Percentiles rank a stretch among this genome's conserved stretches.
Evolutionary conservation across 2,888 invertebrate species (phyloP).

Genomic region (Siphlonurus alternatus): DNA sequence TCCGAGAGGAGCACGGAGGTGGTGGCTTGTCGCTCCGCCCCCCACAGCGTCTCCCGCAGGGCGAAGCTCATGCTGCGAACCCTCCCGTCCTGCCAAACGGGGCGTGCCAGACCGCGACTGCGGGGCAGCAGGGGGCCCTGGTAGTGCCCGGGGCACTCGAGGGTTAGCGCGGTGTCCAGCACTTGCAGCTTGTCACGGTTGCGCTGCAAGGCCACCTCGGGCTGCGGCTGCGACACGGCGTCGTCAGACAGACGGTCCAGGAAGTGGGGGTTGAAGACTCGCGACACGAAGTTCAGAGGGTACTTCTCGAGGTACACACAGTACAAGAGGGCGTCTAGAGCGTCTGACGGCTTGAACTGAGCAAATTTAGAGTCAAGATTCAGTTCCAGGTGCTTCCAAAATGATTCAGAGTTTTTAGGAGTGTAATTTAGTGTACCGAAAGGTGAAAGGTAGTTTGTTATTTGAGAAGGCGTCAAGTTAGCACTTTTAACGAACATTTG

Average conservation of each 20-base stretch:
- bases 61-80: constrained; percentile 31
- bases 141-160: constrained; percentile 39
- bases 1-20: constrained; percentile 34
- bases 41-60: constrained; percentile 23
- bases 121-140: constrained; percentile 37
- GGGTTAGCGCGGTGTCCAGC: constrained; percentile 42
- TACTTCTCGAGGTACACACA: constrained; percentile 43
- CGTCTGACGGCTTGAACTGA: constrained; percentile 36
- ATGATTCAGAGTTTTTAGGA: constrained; percentile 30
- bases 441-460: constrained; percentile 37
- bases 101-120: constrained; percentile 25
- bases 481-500: constrained; percentile 36
- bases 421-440: constrained; percentile 43
- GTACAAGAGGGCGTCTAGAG: constrained; percentile 42
- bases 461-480: constrained; percentile 31
- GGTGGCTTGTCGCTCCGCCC: constrained; percentile 20
- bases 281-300: constrained; percentile 39
- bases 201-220: constrained; percentile 23
- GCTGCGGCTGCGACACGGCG: constrained; percentile 16
- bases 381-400: constrained; percentile 39
- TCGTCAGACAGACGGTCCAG: constrained; percentile 31
- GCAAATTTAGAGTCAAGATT: constrained; percentile 36
- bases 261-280: constrained; percentile 42
- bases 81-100: constrained; percentile 33
- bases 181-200: constrained; percentile 36